Evolutionary conservation across 2,797 vertebrate genomes (phyloP).

Genomic region (Pitangus sulphuratus): DNA sequence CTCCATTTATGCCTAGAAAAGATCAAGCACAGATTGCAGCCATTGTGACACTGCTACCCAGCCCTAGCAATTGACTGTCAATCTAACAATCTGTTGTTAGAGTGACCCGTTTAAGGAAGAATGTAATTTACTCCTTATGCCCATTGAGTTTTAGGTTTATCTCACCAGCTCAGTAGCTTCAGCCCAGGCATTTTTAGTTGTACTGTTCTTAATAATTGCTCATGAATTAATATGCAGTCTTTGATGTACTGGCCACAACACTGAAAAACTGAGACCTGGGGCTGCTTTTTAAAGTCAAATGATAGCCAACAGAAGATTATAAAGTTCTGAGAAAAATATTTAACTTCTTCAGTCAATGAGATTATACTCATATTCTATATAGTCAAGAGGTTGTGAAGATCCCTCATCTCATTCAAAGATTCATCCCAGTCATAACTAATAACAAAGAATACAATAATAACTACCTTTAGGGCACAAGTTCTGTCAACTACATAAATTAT

Average conservation of each 20-base stretch:
- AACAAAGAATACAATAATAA: not conserved
- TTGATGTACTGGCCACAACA: not conserved
- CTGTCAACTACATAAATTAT: not conserved
- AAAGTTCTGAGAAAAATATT: not conserved
- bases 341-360: not conserved
- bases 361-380: not conserved
- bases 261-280: not conserved
- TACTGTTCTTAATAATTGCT: not conserved
- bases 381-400: not conserved
- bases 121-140: not conserved
- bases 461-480: not conserved
- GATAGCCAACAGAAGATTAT: not conserved
- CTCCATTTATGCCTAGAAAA: not conserved
- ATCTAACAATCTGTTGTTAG: not conserved
- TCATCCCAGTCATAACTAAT: not conserved
- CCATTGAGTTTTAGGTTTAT: not conserved
- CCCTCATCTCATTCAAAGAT: not conserved
- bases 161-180: not conserved
- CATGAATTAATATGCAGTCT: not conserved
- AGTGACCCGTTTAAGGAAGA: not conserved
- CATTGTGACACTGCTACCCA: not conserved
- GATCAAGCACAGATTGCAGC: not conserved
- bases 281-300: not conserved
- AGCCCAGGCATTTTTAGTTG: not conserved
- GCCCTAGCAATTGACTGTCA: not conserved